Base-by-base conservation (phyloP, 2,797 vertebrate species). In the Gobionotothen gibberifrons region DNA sequence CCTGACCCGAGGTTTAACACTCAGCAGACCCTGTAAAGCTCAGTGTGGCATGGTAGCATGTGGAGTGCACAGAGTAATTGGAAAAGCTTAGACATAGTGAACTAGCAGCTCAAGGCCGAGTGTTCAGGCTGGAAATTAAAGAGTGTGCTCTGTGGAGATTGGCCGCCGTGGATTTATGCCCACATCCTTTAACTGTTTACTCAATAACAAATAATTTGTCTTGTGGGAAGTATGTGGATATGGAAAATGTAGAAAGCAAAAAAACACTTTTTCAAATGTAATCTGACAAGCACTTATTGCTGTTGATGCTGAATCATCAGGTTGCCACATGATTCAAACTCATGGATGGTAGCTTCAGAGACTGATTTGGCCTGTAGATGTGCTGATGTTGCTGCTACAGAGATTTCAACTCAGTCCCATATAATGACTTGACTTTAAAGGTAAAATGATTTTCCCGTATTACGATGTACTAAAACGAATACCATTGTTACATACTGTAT, bases 1-100 rank as follows among this genome's bases (percentile, higher is more conserved):
- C 58, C 40, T 32, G 65, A 80, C 51, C 44, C 14, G 74, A 19
- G 66, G 39, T 78, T 81, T 62, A 71, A 73, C 62, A 40, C 72
- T 61, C 52, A 61, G 39, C 64, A 69, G 51, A 69, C 51, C 58
- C 17, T n/a, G 56, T 65, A 74, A 46, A 73, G 56, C 48, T 58
- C 60, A 43, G 14, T 72, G 40, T 69, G 26, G 67, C 61, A 29
- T 56, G 22, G 54, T 22, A 51, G 64, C 62, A 58, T 71, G 56
- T 58, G 59, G 49, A 83, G 76, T 66, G 56, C 52, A 42, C n/a
- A 15, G 59, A 44, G 57, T 47, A 81, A 84, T 74, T 85, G 69
- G 76, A 71, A 72, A 43, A 29, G 67, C 75, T 81, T 43, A 58
- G 52, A 73, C 13, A 39, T 22, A 49, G 14, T 58, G 72, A 82